These are phyloP conservation scores for Drosophila ananassae DNA, from an alignment of 1,140 invertebrate species.

Conservation along the genomic window DNA sequence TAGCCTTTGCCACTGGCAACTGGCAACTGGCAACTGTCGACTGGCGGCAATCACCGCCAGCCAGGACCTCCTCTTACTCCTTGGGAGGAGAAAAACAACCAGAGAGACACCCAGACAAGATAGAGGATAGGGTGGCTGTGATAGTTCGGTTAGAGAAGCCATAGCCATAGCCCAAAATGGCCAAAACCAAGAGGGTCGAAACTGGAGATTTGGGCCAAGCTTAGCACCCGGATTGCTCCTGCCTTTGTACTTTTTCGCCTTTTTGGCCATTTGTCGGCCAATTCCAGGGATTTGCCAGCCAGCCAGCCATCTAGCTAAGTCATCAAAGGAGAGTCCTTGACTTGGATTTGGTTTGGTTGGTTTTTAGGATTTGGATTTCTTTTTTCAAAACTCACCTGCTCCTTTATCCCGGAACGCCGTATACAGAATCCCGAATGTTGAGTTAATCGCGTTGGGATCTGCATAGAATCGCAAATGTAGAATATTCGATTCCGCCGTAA, in stretches of 20 bases:
- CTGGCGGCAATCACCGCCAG: slow-evolving; percentile 70
- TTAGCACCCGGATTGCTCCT: slow-evolving; percentile 61
- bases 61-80: slow-evolving; percentile 45
- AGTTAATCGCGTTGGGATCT: slow-evolving; percentile 87
- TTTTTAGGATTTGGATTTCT: neutral
- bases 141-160: slow-evolving; percentile 47
- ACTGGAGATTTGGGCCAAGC: slow-evolving; percentile 47
- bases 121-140: slow-evolving; percentile 32
- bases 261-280: slow-evolving; percentile 56
- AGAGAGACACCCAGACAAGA: slow-evolving; percentile 12
- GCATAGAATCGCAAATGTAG: slow-evolving; percentile 90
- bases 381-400: slow-evolving; percentile 58
- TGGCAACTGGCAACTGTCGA: slow-evolving; percentile 35
- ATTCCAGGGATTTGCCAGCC: slow-evolving; percentile 57
- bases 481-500: slow-evolving; percentile 86
- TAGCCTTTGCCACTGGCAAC: slow-evolving; percentile 54
- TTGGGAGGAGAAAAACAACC: slow-evolving; percentile 8
- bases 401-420: slow-evolving; percentile 89
- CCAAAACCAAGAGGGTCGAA: slow-evolving; percentile 30
- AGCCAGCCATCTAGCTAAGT: neutral
- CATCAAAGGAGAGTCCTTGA: slow-evolving; percentile 31
- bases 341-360: neutral
- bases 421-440: slow-evolving; percentile 89
- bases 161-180: slow-evolving; percentile 30
- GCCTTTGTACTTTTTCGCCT: slow-evolving; percentile 30